Percentiles rank a stretch among this genome's conserved stretches.
These are phyloP conservation scores for Lutjanus erythropterus DNA, from an alignment of 2,113 vertebrate genomes.

Conservation along the genomic window DNA sequence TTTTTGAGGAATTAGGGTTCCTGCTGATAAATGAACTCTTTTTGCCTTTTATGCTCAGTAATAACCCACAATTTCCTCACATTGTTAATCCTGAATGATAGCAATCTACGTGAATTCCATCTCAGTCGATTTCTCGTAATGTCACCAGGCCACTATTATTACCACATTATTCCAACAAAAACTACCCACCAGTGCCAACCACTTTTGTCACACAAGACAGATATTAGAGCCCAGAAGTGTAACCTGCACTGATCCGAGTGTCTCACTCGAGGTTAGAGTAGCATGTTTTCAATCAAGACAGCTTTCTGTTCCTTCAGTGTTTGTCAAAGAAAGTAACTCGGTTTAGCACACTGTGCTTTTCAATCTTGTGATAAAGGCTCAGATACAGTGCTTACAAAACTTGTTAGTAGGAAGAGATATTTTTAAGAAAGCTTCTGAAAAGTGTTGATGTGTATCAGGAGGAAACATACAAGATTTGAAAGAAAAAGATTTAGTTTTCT, in stretches of 20 bases:
- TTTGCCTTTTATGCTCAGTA: conserved; percentile 44
- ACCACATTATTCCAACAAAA: conserved; percentile 46
- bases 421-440: neutral
- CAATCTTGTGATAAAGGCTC: conserved; percentile 26
- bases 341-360: conserved; percentile 34
- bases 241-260: conserved; percentile 22
- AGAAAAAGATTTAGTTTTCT: neutral
- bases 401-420: neutral
- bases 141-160: conserved; percentile 52
- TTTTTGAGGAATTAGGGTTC: neutral
- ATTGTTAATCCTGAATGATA: conserved; percentile 61
- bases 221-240: conserved; percentile 26
- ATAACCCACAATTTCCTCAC: conserved; percentile 50
- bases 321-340: conserved; percentile 29
- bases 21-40: conserved; percentile 36
- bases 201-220: conserved; percentile 35
- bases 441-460: neutral
- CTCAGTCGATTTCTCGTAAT: conserved; percentile 44
- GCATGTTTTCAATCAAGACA: conserved; percentile 24
- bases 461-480: neutral
- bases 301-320: conserved; percentile 1
- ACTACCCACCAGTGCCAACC: conserved; percentile 1
- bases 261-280: neutral
- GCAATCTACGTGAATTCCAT: conserved; percentile 39
- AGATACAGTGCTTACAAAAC: neutral